Percentiles rank a stretch among this genome's conserved stretches.
These are phyloP conservation scores for Dromiciops gliroides DNA, from an alignment of 2,113 vertebrate genomes.

Conservation along the genomic window DNA sequence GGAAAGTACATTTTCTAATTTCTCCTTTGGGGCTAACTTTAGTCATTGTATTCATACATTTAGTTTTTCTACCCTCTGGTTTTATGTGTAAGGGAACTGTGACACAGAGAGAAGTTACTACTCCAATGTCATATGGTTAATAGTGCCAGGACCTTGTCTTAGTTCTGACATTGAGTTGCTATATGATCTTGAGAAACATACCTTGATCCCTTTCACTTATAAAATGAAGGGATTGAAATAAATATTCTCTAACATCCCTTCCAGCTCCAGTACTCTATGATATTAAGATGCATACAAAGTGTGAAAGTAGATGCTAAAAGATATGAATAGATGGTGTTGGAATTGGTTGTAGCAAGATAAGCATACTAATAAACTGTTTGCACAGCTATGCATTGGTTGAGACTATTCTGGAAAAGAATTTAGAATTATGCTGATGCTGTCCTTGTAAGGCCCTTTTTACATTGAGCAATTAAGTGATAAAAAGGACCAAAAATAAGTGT, in stretches of 20 bases:
- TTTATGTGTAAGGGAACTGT: slow-evolving; percentile 1
- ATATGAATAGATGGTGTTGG: background rate
- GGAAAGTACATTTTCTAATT: background rate
- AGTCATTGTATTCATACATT: background rate
- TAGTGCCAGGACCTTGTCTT: background rate
- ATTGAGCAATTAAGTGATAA: background rate
- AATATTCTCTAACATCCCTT: background rate
- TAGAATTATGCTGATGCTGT: background rate
- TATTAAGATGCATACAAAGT: background rate
- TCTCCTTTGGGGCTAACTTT: background rate
- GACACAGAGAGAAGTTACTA: slow-evolving; percentile 11
- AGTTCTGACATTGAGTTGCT: background rate
- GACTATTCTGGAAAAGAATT: background rate
- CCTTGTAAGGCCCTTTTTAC: background rate
- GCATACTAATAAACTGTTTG: background rate
- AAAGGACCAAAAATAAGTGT: background rate
- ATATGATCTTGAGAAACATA: background rate
- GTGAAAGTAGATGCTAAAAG: background rate
- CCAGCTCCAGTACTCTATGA: background rate
- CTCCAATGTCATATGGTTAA: background rate
- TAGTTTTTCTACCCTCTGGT: slow-evolving; percentile 10
- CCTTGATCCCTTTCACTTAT: background rate
- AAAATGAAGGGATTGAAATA: background rate
- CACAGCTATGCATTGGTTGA: background rate
- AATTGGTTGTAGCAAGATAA: background rate